phyloP scores from a whole-genome alignment of 1,140 invertebrate genomes.

The Anagrus nilaparvatae region DNA sequence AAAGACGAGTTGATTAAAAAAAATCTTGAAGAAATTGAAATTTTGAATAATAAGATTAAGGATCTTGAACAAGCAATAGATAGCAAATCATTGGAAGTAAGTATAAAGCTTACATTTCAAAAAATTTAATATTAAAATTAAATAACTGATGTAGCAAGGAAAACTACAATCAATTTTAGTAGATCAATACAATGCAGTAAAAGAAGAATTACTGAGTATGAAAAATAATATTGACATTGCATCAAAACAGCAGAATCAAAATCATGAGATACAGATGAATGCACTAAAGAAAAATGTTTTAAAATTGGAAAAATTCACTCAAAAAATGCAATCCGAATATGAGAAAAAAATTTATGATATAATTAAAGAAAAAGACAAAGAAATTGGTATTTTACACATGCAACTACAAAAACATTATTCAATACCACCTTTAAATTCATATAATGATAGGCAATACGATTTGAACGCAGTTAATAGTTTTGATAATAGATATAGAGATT shows the following conservation, averaged over 20 bases:
- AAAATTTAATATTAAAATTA: conserved; percentile 3
- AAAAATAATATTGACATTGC: conserved; percentile 24
- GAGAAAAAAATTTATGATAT: conserved; percentile 23
- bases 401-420: not conserved
- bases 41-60: conserved; percentile 20
- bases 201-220: conserved; percentile 29
- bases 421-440: not conserved
- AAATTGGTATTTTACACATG: not conserved
- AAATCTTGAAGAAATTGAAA: conserved; percentile 22
- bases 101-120: conserved; percentile 6
- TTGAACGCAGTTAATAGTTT: not conserved
- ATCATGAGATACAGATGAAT: conserved; percentile 17
- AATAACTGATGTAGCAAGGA: conserved; percentile 9
- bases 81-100: conserved; percentile 27
- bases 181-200: conserved; percentile 27
- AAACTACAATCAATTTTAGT: conserved; percentile 24
- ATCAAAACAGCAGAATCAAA: conserved; percentile 18
- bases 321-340: conserved; percentile 21
- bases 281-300: conserved; percentile 19
- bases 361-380: conserved; percentile 13
- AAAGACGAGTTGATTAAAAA: conserved; percentile 25
- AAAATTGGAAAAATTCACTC: conserved; percentile 22
- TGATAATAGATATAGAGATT: not conserved
- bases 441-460: not conserved
- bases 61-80: conserved; percentile 27